Base-by-base conservation (phyloP, 2,888 invertebrate genomes). In the Stenodera caucasica region DNA sequence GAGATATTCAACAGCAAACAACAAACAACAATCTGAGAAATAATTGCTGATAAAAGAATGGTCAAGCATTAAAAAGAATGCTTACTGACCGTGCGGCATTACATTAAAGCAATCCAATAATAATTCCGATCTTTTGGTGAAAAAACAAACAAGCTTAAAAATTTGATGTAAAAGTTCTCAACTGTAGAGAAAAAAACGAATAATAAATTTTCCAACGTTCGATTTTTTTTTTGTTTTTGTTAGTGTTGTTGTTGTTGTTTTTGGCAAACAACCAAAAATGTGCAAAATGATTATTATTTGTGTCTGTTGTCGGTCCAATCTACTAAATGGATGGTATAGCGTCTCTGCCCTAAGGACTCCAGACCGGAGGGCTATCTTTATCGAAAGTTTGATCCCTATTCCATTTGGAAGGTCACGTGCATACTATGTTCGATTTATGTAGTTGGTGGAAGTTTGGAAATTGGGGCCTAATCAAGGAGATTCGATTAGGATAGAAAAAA, bases 1-100 rank as follows among this genome's bases (percentile, higher is more conserved):
- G 63, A 63, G 58, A 63, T 63, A 59, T 63, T 63, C 57, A 59
- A 63, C 45, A 45, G 14, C 35, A n/a, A 35, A 37, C 37, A 37
- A 37, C 14, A 45, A 18, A 18, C 21, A 21, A 45, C 45, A 45
- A 45, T 45, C 45, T 12, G 45, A 45, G 45, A 45, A 45, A 45
- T 45, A 45, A 45, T 45, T 45, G 45, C 21, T 45, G 9, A 45
- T 45, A 26, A 5, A 18, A 21, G 45, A 21, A 18, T 45, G 45
- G 45, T 45, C 45, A 45, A 45, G 45, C 45, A 18, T 11, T 21
- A n/a, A n/a, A 5, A 5, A 45, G 45, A 45, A 11, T 21, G 18
- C 11, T 45, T 45, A 45, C 45, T 45, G 45, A 45, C 45, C 45
- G 45, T 21, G 45, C 21, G 45, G 45, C 15, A 45, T 9, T 12